These are phyloP conservation scores for Grus americana DNA, from an alignment of 2,113 vertebrate genomes.

Conservation along the genomic window DNA sequence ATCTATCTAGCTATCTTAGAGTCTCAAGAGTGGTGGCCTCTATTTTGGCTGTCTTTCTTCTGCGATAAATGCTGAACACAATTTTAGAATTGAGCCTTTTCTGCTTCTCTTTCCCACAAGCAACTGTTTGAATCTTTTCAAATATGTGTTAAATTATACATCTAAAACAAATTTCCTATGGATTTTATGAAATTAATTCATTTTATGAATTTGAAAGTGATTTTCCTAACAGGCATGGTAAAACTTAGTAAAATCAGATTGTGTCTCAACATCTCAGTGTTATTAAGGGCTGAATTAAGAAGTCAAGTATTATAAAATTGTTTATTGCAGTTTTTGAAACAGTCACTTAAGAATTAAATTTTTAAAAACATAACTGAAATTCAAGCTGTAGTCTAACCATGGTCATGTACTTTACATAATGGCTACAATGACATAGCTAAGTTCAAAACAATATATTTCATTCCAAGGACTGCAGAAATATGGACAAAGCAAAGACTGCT, in stretches of 20 bases:
- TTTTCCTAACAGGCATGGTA: background rate
- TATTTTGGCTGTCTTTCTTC: constrained; percentile 35
- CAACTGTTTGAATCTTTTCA: background rate
- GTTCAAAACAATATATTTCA: background rate
- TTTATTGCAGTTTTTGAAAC: background rate
- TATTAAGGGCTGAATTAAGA: background rate
- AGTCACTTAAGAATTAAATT: background rate
- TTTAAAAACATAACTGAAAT: background rate
- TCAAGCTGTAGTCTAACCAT: background rate
- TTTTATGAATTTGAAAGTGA: constrained; percentile 11
- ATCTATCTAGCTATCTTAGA: background rate
- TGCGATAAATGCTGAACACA: background rate
- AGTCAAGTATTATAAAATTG: background rate
- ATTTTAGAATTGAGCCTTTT: background rate
- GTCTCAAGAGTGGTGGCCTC: constrained; percentile 27
- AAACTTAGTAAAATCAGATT: background rate
- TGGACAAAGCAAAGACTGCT: background rate
- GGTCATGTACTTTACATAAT: background rate
- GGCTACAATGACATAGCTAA: background rate
- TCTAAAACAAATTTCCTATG: background rate
- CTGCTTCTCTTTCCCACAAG: background rate
- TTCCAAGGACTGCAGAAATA: background rate
- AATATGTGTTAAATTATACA: background rate
- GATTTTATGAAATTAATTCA: constrained; percentile 8
- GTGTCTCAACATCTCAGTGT: background rate